Base-by-base conservation (phyloP, 2,888 invertebrate genomes). In the Parascotia fuliginaria region DNA sequence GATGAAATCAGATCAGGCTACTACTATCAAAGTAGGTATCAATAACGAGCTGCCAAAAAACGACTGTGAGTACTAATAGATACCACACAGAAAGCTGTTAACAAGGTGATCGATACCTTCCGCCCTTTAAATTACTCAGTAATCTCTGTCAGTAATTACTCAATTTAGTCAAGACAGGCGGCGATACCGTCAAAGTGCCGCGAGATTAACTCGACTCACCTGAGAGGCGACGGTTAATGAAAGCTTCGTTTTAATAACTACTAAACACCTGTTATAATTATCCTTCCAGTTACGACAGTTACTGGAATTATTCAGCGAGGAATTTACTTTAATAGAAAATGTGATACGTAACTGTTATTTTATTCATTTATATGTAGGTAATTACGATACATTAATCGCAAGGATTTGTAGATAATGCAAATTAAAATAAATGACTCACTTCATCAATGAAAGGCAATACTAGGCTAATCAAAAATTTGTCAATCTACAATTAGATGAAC, bases 121-220 rank as follows among this genome's bases (percentile, higher is more conserved):
- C 81, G 74, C 81, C 79, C 77, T 70, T 79, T 65, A 79, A 81
- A 83, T 85, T 84, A 82, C 73, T 67, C 55, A 68, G 81, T 85
- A 86, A 89, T 89, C 85, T 85, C 77, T 70, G 77, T 54, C 77
- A 77, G 83, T 89, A 89, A 89, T 90, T 87, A 85, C 83, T 82
- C 84, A 89, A 89, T 89, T 87, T 87, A 79, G 78, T 69, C 72
- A 77, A 81, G 82, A 82, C 81, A 79, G 80, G 79, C 75, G 77
- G 68, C 67, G 83, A 86, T 79, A 75, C 65, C 79, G 72, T 79
- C 79, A 81, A 83, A 80, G 80, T 77, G 77, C 73, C 74, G 78
- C 73, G 66, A 75, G 73, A 78, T 84, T 79, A 79, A 65, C 63
- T 59, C 58, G 62, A 55, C 51, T 70, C 62, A 72, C 65, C 70